Evolutionary conservation across 1,140 invertebrate genomes (phyloP).

Genomic region (Rhagoletis zephyria): DNA sequence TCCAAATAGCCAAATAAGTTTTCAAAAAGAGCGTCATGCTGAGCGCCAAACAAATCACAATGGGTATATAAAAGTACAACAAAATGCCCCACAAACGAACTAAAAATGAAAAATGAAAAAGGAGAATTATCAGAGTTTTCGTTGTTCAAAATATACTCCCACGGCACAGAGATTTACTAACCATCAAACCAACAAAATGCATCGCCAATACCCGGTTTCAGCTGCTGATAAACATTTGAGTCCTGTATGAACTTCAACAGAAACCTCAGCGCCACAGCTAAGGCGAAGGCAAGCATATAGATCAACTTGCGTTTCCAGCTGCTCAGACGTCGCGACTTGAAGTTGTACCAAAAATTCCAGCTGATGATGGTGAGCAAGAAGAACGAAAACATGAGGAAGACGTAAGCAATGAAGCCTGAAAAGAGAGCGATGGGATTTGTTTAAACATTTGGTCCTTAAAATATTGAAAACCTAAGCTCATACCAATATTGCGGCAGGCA

Average conservation of each 20-base stretch:
- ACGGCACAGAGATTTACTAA: slow-evolving; percentile 59
- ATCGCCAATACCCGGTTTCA: slow-evolving; percentile 76
- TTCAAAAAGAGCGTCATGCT: slow-evolving; percentile 63
- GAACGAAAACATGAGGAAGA: slow-evolving; percentile 83
- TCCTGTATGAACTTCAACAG: slow-evolving; percentile 75
- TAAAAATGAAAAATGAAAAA: slow-evolving; percentile 50
- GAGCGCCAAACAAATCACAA: slow-evolving; percentile 61
- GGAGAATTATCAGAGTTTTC: background rate
- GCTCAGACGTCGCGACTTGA: slow-evolving; percentile 75
- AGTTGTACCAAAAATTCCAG: slow-evolving; percentile 83
- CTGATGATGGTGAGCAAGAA: slow-evolving; percentile 85
- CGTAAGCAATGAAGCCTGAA: slow-evolving; percentile 80
- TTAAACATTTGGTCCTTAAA: background rate
- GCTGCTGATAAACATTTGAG: slow-evolving; percentile 72
- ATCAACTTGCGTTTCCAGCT: slow-evolving; percentile 76
- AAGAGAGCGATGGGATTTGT: background rate
- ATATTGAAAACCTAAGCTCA: background rate
- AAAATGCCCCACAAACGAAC: slow-evolving; percentile 70
- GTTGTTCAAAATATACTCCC: too few relatives aligned
- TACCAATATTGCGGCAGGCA: slow-evolving; percentile 67
- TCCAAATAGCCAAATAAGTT: slow-evolving; percentile 64
- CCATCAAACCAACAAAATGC: slow-evolving; percentile 78
- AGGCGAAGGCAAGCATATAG: slow-evolving; percentile 78
- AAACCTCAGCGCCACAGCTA: slow-evolving; percentile 76
- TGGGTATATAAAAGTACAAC: slow-evolving; percentile 67